Conservation (phyloP, 2,797 vertebrate species). For the Phrynocephalus vlangalii region DNA sequence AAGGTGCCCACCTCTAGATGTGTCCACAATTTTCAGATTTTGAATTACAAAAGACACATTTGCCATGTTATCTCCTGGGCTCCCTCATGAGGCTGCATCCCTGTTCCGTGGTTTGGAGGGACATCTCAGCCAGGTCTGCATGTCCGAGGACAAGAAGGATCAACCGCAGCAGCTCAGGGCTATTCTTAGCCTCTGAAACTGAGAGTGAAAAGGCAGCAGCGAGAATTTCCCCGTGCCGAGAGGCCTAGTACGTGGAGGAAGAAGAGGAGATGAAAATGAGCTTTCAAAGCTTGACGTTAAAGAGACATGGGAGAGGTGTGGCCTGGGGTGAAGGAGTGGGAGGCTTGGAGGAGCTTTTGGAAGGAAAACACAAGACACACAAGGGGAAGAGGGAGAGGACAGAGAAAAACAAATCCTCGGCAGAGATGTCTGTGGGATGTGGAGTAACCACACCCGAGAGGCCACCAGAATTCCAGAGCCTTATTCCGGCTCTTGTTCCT, state of each 20-base stretch:
- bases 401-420: slow-evolving; percentile 12
- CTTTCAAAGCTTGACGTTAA: not conserved
- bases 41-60: not conserved
- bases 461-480: slow-evolving; percentile 3
- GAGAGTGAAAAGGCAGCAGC: slow-evolving; percentile 18
- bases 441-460: slow-evolving; percentile 8
- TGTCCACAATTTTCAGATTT: not conserved
- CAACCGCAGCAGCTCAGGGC: not conserved
- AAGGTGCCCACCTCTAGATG: too few relatives aligned
- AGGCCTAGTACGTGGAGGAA: slow-evolving; percentile 19
- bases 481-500: not conserved
- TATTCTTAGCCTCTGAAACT: slow-evolving; percentile 40
- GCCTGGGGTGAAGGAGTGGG: not conserved
- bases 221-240: slow-evolving; percentile 13
- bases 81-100: not conserved
- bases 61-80: not conserved
- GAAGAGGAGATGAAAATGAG: slow-evolving; percentile 30
- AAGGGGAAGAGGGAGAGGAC: not conserved
- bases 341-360: not conserved
- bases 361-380: slow-evolving; percentile 17
- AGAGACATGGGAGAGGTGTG: slow-evolving; percentile 24
- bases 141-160: not conserved
- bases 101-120: not conserved
- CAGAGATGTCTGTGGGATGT: not conserved
- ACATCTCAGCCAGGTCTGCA: not conserved